Evolutionary conservation across 2,113 vertebrate species (phyloP).

Genomic region (Guaruba guarouba): DNA sequence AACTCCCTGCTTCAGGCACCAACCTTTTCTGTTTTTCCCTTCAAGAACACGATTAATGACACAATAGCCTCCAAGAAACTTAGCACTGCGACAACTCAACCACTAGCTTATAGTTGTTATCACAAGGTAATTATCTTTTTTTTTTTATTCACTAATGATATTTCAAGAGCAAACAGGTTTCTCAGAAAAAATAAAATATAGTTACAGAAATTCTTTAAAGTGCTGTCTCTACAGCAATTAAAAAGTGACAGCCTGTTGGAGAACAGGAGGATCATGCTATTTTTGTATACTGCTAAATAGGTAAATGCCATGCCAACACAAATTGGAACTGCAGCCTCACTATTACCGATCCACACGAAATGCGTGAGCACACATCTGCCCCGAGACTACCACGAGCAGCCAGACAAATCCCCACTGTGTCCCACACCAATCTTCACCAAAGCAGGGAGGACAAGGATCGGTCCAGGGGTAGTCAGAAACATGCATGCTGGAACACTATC

Average conservation of each 20-base stretch:
- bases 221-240: constrained; percentile 30
- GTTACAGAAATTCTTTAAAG: not conserved
- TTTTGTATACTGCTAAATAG: not conserved
- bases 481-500: not conserved
- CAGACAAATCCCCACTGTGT: not conserved
- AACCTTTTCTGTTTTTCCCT: not conserved
- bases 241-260: constrained; percentile 17
- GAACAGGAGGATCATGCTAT: not conserved
- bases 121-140: not conserved
- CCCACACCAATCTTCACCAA: accelerated
- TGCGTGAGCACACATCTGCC: not conserved
- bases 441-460: accelerated
- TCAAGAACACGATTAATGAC: constrained; percentile 15
- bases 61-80: not conserved
- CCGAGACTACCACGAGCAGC: accelerated
- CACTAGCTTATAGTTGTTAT: not conserved
- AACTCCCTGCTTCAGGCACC: not conserved
- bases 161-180: not conserved
- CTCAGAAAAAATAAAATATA: not conserved
- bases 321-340: not conserved
- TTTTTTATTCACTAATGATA: not conserved
- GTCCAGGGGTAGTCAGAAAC: not conserved
- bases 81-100: not conserved
- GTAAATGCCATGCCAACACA: constrained; percentile 6
- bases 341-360: not conserved